phyloP scores from a whole-genome alignment of 2,113 vertebrate genomes.

The Willisornis vidua region DNA sequence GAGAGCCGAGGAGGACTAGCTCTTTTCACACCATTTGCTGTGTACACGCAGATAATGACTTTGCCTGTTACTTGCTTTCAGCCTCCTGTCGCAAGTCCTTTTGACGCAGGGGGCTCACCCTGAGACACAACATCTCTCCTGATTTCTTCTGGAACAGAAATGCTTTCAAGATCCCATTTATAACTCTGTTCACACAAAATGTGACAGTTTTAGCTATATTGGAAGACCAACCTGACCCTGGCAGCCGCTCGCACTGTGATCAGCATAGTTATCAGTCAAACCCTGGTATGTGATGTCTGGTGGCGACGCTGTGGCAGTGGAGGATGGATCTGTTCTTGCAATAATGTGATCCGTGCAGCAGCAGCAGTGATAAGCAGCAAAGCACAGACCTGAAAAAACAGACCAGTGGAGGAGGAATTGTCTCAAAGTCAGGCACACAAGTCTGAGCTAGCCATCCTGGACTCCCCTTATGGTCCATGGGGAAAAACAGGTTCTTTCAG shows the following conservation, averaged over 20 bases:
- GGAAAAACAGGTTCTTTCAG: slow-evolving; percentile 60
- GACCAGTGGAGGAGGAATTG: neutral
- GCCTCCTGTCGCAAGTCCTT: neutral
- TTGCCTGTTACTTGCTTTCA: slow-evolving; percentile 3
- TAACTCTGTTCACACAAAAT: slow-evolving; percentile 10
- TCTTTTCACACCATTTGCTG: neutral
- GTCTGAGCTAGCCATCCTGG: slow-evolving; percentile 25
- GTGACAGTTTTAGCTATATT: slow-evolving; percentile 40
- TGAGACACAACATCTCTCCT: neutral
- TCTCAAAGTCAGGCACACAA: neutral
- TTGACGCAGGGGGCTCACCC: neutral
- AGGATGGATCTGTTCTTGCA: neutral
- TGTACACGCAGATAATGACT: neutral
- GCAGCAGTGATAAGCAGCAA: fast-evolving
- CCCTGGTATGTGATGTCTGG: neutral
- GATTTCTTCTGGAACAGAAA: neutral
- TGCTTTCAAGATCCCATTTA: neutral
- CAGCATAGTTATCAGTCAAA: slow-evolving; percentile 54
- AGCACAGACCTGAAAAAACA: neutral
- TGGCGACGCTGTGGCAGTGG: neutral
- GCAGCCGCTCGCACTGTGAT: slow-evolving; percentile 38
- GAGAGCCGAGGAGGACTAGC: neutral
- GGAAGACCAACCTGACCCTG: slow-evolving; percentile 38
- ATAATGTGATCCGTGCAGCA: neutral
- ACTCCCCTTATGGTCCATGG: neutral